Evolutionary conservation across 2,888 invertebrate species (phyloP), one percentile per base, ranked within the genome.

Genomic region (Agrochola litura): DNA sequence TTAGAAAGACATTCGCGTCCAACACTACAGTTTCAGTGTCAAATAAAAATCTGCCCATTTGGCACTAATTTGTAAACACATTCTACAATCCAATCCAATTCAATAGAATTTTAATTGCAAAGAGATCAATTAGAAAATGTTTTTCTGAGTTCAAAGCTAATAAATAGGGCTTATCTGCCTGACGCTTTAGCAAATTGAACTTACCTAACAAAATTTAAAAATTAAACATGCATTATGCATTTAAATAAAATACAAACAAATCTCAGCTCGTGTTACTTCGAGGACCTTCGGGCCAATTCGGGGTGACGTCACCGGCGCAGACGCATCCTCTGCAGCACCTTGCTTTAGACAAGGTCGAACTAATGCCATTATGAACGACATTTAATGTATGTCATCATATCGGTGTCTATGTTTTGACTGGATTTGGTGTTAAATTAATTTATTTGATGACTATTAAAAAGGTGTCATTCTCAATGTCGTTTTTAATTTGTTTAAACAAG

Each of bases 281-380:
- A 16, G 60, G 60, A 85, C 84, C 76, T 83, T 76, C 79, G 54
- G 25, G 12, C 30, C 72, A 76, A 74, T 83, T 80, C 77, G 81
- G 61, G 56, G 30, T 85, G 87, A 85, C 85, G 73, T 85, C 85
- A 85, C 30, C 56, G 69, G 22, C 80, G 74, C 81, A 65, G 75
- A 37, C 81, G 85, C 87, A 85, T 85, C 86, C 84, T 84, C 63
- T 84, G 87, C 84, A 84, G n/a, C 4, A 74, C 71, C 63, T 75
- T 56, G 66, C 70, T 61, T 43, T 52, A n/a, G 67, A 72, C 84
- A 85, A 86, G 85, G 85, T 86, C 84, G 60, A 60, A 72, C 74
- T 67, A 83, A 86, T 83, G 84, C 69, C 63, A 83, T 83, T 72
- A 70, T 46, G 60, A 74, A 77, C 63, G 64, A 61, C 30, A 79